Evolutionary conservation across 2,797 vertebrate genomes (phyloP).

Genomic region (Eremophila alpestris): DNA sequence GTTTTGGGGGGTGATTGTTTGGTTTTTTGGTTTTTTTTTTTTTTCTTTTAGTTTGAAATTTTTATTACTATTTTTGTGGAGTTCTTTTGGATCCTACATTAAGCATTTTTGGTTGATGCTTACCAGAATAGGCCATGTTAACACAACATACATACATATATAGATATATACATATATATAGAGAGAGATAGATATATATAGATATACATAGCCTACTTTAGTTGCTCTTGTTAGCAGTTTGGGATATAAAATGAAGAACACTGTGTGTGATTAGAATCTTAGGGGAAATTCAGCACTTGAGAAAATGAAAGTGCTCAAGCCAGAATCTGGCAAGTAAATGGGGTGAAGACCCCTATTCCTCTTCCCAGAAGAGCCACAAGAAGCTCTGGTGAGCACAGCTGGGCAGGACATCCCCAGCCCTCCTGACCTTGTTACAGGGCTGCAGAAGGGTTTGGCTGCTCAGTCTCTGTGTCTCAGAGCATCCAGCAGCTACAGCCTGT

Average conservation of each 20-base stretch:
- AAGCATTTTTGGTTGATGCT: slow-evolving; percentile 11
- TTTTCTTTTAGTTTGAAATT: background rate
- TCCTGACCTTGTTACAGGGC: background rate
- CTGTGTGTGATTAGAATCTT: background rate
- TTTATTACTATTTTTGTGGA: background rate
- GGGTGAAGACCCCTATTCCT: background rate
- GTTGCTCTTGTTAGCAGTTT: background rate
- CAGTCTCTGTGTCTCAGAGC: background rate
- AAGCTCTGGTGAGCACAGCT: background rate
- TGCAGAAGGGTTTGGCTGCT: background rate
- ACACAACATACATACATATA: background rate
- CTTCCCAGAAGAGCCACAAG: background rate
- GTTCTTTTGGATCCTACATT: background rate
- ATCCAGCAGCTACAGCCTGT: background rate
- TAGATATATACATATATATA: accelerated
- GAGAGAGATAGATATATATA: background rate
- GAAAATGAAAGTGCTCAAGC: background rate
- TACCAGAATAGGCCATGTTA: background rate
- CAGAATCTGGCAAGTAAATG: background rate
- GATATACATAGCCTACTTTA: background rate
- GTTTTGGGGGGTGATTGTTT: accelerated
- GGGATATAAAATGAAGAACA: background rate
- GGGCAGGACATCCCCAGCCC: background rate
- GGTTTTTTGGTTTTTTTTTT: too few relatives aligned
- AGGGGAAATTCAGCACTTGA: background rate